phyloP scores from a whole-genome alignment of 1,140 invertebrate genomes.

The Penaeus vannamei region DNA sequence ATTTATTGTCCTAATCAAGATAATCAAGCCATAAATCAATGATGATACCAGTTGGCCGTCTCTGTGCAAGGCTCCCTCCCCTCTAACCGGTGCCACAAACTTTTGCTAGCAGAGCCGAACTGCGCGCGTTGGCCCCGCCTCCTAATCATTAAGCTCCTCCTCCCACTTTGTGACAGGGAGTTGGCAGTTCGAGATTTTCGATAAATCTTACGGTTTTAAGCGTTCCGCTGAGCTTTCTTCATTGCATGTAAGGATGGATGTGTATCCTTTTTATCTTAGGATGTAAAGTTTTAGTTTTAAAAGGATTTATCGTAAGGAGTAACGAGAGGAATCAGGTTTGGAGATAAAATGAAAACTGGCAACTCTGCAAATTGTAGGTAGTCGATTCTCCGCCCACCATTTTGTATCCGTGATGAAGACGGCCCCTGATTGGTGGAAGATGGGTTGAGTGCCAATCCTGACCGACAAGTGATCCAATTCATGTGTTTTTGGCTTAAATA shows the following conservation, averaged over 20 bases:
- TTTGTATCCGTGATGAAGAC: conserved; percentile 62
- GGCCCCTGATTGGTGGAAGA: conserved; percentile 64
- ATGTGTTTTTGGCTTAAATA: conserved; percentile 67
- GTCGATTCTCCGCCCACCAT: conserved; percentile 59
- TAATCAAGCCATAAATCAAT: conserved; percentile 36
- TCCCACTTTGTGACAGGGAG: conserved; percentile 40
- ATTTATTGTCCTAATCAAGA: conserved; percentile 54
- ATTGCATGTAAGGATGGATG: not conserved
- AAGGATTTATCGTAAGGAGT: not conserved
- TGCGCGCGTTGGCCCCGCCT: conserved; percentile 48
- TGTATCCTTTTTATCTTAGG: not conserved
- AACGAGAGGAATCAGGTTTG: not conserved
- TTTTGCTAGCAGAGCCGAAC: not conserved
- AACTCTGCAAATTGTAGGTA: conserved; percentile 35
- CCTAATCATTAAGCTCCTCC: conserved; percentile 45
- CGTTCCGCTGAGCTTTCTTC: not conserved
- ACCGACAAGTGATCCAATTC: conserved; percentile 67
- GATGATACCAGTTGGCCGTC: conserved; percentile 21
- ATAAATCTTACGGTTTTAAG: not conserved
- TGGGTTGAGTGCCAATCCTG: conserved; percentile 66
- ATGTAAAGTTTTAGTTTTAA: not conserved
- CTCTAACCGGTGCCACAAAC: conserved; percentile 47
- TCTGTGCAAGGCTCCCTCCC: conserved; percentile 24
- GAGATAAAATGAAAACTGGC: not conserved
- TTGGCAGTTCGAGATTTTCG: not conserved